Base-by-base conservation (phyloP, 2,797 vertebrate species). In the Naso thynnoides region DNA sequence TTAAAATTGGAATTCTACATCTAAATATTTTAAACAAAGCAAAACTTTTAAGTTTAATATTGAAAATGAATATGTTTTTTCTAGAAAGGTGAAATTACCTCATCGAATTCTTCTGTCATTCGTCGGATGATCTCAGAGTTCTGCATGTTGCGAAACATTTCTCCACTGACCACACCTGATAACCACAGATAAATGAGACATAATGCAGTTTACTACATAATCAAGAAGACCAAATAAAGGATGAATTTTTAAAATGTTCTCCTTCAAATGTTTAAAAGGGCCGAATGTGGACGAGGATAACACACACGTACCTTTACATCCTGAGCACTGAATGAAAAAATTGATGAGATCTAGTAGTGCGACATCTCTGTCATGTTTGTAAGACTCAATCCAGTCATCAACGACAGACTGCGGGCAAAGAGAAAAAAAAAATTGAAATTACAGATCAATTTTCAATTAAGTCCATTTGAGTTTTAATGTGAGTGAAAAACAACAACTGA, bases 101-200 rank as follows among this genome's bases (percentile, higher is more conserved):
- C 98, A 92, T 99, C 98, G 91, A 99, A 99, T 90, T 99, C 98
- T 88, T 99, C 98, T 36, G 98, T 99, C 98, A 99, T 99, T 95
- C 98, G 97, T 82, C 98, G 95, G 90, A 99, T 99, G 91, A 99
- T 99, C 94, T 99, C 98, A 81, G 98, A 99, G 91, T 99, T 99
- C 92, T 99, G 98, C 98, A 99, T 99, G 86, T 99, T 97, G 75
- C 97, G 95, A 87, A 99, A 99, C 98, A 99, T 99, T 92, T 99
- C 98, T 79, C 96, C 97, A 84, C 96, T 96, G 88, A 99, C 98
- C 87, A 99, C 96, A 88, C 98, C 98, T 99, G 85, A 77, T 82
- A 88, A 83, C 84, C 21, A 72, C 36, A 81, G 11, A 67, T 2
- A 1, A 10, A 8, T 70, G 29, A 67, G 29, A 70, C 13, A 63